These are phyloP conservation scores for Chondrosia reniformis DNA, from an alignment of 37 sponge, comb jelly and placozoan genomes.

Conservation along the genomic window DNA sequence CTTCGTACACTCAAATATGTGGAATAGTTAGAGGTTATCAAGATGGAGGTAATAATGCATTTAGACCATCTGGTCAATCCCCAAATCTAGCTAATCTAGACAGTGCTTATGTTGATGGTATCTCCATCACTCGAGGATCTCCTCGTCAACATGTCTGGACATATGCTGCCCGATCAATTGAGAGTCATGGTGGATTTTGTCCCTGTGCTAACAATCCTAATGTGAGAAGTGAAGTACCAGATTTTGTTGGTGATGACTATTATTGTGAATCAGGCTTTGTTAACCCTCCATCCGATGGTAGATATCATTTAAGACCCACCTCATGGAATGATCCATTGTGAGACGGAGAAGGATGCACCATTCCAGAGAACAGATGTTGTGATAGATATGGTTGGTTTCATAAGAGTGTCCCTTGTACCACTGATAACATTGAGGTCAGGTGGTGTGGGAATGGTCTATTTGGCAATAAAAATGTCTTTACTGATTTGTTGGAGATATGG, in stretches of 20 bases:
- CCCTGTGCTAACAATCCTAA: constrained; percentile 5
- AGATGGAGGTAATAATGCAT: neutral
- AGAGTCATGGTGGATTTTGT: neutral
- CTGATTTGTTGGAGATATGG: constrained; percentile 20
- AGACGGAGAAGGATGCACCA: constrained; percentile 13
- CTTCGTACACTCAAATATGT: constrained; percentile 10
- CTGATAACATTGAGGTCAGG: constrained; percentile 22
- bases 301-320: neutral
- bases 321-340: constrained; percentile 11
- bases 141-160: constrained; percentile 20
- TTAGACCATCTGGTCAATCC: neutral
- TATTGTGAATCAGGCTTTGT: constrained; percentile 1
- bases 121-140: constrained; percentile 18
- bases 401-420: neutral
- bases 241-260: constrained; percentile 3
- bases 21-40: constrained; percentile 9
- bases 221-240: neutral
- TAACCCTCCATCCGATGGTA: neutral
- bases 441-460: neutral
- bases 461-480: neutral
- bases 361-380: constrained; percentile 22
- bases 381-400: constrained; percentile 24
- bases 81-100: neutral
- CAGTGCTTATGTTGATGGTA: constrained; percentile 11
- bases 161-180: neutral